Percentiles rank a stretch among this genome's conserved stretches.
These are phyloP conservation scores for Probaryconus sp. DNA, from an alignment of 1,140 invertebrate genomes.

Conservation along the genomic window DNA sequence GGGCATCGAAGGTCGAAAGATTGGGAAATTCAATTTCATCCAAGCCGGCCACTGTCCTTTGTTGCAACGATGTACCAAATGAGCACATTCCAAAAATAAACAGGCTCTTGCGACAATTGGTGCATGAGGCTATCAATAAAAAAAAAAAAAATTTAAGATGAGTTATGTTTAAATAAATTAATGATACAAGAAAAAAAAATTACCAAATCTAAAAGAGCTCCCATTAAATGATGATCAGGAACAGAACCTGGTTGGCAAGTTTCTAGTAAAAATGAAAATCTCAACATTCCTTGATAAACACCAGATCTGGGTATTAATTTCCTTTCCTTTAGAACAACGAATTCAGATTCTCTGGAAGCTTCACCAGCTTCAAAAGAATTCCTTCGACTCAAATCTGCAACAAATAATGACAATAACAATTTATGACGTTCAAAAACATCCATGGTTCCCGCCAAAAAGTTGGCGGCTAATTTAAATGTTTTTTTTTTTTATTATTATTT, in stretches of 20 bases:
- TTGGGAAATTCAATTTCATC: constrained; percentile 93
- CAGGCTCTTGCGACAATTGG: constrained; percentile 94
- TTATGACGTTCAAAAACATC: too few species aligned
- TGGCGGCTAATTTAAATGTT: background rate
- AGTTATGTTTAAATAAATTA: constrained; percentile 2
- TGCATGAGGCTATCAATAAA: constrained; percentile 92
- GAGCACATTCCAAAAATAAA: constrained; percentile 94
- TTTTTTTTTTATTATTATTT: background rate
- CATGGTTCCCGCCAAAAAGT: too few species aligned
- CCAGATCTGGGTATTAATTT: constrained; percentile 86
- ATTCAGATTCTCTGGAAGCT: constrained; percentile 88
- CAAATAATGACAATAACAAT: constrained; percentile 2
- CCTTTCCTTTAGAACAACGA: constrained; percentile 91
- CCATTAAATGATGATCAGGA: constrained; percentile 96
- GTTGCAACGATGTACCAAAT: constrained; percentile 98
- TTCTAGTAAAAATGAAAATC: constrained; percentile 94
- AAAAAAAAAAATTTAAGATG: constrained; percentile 6
- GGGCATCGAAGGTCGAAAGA: constrained; percentile 87
- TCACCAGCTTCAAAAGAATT: constrained; percentile 90
- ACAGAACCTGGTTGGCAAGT: constrained; percentile 96
- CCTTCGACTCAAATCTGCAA: constrained; percentile 86
- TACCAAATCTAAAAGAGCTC: constrained; percentile 97
- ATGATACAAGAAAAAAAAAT: constrained; percentile 55
- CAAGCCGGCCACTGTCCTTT: constrained; percentile 98
- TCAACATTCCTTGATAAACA: constrained; percentile 88